phyloP scores from a whole-genome alignment of 2,113 vertebrate species.

The Delphinapterus leucas region DNA sequence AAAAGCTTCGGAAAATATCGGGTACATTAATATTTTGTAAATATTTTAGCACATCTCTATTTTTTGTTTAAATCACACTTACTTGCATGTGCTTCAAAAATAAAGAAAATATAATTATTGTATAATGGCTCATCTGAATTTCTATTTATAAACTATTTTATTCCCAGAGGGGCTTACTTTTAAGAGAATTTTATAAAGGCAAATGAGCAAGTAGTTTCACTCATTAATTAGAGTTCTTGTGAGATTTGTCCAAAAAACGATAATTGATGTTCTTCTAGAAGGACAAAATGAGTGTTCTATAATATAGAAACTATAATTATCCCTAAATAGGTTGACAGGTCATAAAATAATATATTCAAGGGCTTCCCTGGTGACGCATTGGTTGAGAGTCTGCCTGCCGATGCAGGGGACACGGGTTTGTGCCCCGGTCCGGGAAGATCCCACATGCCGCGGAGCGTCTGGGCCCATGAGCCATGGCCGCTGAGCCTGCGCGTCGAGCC shows the following conservation, averaged over 20 bases:
- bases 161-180: neutral
- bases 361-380: no score
- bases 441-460: no score
- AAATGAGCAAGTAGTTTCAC: neutral
- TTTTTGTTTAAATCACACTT: neutral
- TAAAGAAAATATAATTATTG: neutral
- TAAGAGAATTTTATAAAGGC: neutral
- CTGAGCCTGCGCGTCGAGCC: no score
- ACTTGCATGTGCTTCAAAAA: neutral
- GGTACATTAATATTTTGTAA: neutral
- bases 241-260: neutral
- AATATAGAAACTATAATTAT: conserved; percentile 11
- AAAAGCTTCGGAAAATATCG: neutral
- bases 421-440: no score
- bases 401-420: no score
- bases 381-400: no score
- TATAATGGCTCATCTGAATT: neutral
- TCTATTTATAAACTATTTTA: conserved; percentile 2
- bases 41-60: neutral
- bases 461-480: no score
- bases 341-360: conserved; percentile 41
- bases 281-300: neutral
- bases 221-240: conserved; percentile 22
- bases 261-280: neutral
- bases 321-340: neutral